Evolutionary conservation across 2,888 invertebrate species (phyloP).

Genomic region (Amiota minor): DNA sequence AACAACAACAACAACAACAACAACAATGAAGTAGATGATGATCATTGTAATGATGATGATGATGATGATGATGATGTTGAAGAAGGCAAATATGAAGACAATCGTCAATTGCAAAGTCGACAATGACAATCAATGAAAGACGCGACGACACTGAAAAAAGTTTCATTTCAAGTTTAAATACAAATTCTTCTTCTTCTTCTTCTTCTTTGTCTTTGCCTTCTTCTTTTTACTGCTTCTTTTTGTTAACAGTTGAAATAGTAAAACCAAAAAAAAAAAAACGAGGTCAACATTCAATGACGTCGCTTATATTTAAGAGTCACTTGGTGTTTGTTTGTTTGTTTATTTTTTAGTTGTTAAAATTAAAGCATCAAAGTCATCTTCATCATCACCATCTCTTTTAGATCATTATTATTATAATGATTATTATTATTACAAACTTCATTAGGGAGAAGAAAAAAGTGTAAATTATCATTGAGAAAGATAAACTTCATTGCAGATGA

Average conservation of each 20-base stretch:
- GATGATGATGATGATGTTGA: slow-evolving; percentile 27
- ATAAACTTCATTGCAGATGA: too few relatives aligned
- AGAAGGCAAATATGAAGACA: not conserved
- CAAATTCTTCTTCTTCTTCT: slow-evolving; percentile 42
- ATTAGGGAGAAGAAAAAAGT: too few relatives aligned
- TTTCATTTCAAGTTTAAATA: slow-evolving; percentile 65
- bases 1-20: too few relatives aligned
- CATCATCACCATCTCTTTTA: too few relatives aligned
- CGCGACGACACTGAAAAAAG: slow-evolving; percentile 41
- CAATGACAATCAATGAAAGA: slow-evolving; percentile 32
- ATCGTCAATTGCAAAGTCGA: slow-evolving; percentile 14
- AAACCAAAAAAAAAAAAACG: slow-evolving; percentile 49
- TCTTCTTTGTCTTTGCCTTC: slow-evolving; percentile 51
- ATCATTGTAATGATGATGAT: not conserved
- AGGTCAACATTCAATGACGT: slow-evolving; percentile 64
- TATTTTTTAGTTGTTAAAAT: slow-evolving; percentile 3
- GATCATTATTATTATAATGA: too few relatives aligned
- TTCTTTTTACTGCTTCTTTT: slow-evolving; percentile 9
- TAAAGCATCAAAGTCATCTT: too few relatives aligned
- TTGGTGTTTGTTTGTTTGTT: slow-evolving; percentile 37
- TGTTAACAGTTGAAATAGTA: slow-evolving; percentile 48
- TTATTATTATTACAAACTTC: too few relatives aligned
- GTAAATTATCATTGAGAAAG: too few relatives aligned
- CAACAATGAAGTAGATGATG: not conserved
- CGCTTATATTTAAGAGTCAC: slow-evolving; percentile 44